Base-by-base conservation (phyloP, 2,797 vertebrate species). In the Capromys pilorides region DNA sequence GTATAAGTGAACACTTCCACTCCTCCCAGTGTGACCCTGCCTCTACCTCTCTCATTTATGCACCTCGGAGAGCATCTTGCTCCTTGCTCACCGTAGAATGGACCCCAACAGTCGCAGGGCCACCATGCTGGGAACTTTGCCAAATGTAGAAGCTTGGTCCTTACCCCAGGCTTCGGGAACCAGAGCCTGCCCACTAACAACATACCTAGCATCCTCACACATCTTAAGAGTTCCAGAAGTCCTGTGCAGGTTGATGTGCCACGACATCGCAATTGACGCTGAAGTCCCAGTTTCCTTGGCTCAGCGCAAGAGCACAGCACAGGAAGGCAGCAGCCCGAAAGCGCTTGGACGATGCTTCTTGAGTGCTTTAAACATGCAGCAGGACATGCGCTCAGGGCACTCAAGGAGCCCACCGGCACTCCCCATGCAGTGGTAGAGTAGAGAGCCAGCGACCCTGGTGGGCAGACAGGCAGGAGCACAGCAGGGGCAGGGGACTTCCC, bases 381-480 rank as follows among this genome's bases (percentile, higher is more conserved):
- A 22, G 59, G 10, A 19, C 31, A 5, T 19, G 24, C 2, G 45
- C 31, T 4, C 12, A 33, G 33, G 36, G 11, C 41, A 39, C 83
- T 80, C 31, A 33, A 5, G 49, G 16, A 36, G 79, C n/a, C 83
- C 16, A 16, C 28, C 4, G 51, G 69, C n/a, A 84, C 28, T 54
- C 64, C 9, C 45, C 12, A 3, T 73, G 19, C 1, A 71, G 11
- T 2, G 31, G 54, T 4, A n/a, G 0, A 13, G n/a, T 3, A 80
- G 73, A 13, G 9, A 5, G 2, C 22, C 2, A 11, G 16, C 18
- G 57, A 51, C 2, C 51, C 13, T 14, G 81, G 41, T 28, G 69
- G 21, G 36, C 3, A 26, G 39, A 90, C 12, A 28, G 24, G 5
- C 24, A 85, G 67, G 11, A 11, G 8, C 36, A 12, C 14, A 14